Base-by-base conservation (phyloP, 2,888 invertebrate species). In the Ormyrus labotus region DNA sequence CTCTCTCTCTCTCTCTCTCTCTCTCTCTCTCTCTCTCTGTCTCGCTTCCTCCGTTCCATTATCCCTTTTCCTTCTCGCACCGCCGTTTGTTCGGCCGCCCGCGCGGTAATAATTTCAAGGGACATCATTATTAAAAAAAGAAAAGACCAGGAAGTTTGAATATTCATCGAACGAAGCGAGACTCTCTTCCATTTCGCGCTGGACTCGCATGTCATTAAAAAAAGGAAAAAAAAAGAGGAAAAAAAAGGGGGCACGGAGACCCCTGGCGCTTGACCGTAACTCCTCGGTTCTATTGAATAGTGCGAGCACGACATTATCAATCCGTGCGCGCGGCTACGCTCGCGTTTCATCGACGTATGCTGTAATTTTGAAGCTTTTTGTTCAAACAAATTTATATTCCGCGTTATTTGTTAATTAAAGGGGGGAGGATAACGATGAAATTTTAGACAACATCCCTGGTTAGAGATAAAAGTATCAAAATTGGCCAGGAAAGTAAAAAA, bases 141-240 rank as follows among this genome's bases (percentile, higher is more conserved):
- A 81, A 80, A 77, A 82, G 82, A 84, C 83, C 85, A 85, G 85
- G 84, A 85, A 85, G 83, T 81, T 84, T 84, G 78, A 84, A 84
- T 84, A 84, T 83, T 83, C 82, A 82, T 82, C 70, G 81, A 64
- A 57, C n/a, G 61, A 4, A 34, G 58, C 53, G 65, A 60, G 72
- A 72, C 57, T 68, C 34, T 34, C 63, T 67, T 68, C 47, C 53
- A 69, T 64, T 75, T 75, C 68, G 63, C 78, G 13, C 70, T 67
- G 53, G 70, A 10, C 11, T 69, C 48, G 68, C 57, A 57, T 73
- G n/a, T 63, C 58, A 77, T 73, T 74, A 68, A 61, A 71, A 76
- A 55, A 47, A 71, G 13, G 58, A 5, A 6, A 48, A 68, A 34
- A 34, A 34, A 2, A 4, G 4, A 48, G 50, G 50, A 50, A 55